phyloP scores from a whole-genome alignment of 2,888 invertebrate species.

The Lepidochrysops patricia region DNA sequence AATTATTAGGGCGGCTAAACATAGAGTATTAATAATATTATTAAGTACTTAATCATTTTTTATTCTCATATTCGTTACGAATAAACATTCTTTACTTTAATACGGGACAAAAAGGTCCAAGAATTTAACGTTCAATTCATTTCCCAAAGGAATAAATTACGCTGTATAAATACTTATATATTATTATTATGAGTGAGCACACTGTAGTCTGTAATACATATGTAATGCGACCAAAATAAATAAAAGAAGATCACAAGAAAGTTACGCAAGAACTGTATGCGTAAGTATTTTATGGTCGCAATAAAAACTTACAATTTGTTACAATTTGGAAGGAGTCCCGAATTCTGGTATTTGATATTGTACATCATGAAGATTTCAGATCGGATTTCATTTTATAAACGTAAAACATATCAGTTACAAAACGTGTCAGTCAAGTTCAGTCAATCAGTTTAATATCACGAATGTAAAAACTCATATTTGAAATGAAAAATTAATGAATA shows the following conservation, averaged over 20 bases:
- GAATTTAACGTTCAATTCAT: neutral
- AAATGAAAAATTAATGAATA: neutral
- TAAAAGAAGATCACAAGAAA: neutral
- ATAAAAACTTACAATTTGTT: conserved; percentile 9
- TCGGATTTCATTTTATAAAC: too few species aligned
- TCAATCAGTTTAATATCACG: too few species aligned
- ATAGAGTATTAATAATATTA: too few species aligned
- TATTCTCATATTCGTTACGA: too few species aligned
- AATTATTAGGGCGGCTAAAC: too few species aligned
- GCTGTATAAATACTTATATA: neutral
- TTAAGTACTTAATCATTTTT: too few species aligned
- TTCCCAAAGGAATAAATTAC: neutral
- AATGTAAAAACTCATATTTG: neutral
- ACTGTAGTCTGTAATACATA: neutral
- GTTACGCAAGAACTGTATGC: neutral
- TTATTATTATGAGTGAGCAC: neutral
- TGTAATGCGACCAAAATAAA: neutral
- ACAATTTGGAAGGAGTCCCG: neutral
- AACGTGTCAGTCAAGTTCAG: too few species aligned
- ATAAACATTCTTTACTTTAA: neutral
- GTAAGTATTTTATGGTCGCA: neutral
- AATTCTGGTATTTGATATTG: neutral
- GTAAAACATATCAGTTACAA: too few species aligned
- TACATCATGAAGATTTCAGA: neutral
- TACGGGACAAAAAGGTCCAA: neutral